Evolutionary conservation across 92 coral and sea anemone genomes (phyloP), one percentile per base, ranked within the genome.

Genomic region (Parazoanthus atlanticus): DNA sequence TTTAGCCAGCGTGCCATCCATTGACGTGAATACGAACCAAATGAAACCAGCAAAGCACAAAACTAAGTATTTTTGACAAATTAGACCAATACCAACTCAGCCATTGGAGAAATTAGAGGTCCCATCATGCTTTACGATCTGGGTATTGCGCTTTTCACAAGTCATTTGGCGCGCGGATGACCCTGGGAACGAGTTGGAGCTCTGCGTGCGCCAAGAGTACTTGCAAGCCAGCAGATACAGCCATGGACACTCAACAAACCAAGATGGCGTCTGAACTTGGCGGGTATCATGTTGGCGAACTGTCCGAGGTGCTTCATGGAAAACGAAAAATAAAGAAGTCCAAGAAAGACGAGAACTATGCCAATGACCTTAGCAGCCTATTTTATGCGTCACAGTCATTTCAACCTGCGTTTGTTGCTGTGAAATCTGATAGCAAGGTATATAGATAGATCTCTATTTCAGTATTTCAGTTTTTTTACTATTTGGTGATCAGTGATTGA

Each of bases 261-360:
- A 96, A 94, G 78, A 96, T 96, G 98, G 98, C 99, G 92, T 75
- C 93, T 34, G 90, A 38, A 3, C 86, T 95, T 7, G 84, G 84
- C 7, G 95, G 96, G 4, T 96, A 92, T 86, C 90, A 92, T 61
- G 99, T 96, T 26, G 99, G 99, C 43, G 92, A 92, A 74, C 93
- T 96, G 76, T 96, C 98, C 7, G 90, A 96, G 84, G 86, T 93
- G 52, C 90, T 96, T 30, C 85, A 83, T 52, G 66, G 78, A 10
- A 90, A 89, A 52, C 52, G 74, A 23, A 72, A 67, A 52, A 41
- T 85, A 64, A 80, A 69, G 36, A 91, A 92, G 78, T 46, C 76
- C 34, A 79, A 64, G 21, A 43, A 36, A 25, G 85, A 79, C 16
- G 79, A 74, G 67, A 87, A 87, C 71, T 3, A 16, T 17, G 30